A percentile compares a stretch with the other conserved stretches of the same genome.
Evolutionary conservation across 92 coral and sea anemone genomes (phyloP).

Genomic region (Virgularia gustaviana): DNA sequence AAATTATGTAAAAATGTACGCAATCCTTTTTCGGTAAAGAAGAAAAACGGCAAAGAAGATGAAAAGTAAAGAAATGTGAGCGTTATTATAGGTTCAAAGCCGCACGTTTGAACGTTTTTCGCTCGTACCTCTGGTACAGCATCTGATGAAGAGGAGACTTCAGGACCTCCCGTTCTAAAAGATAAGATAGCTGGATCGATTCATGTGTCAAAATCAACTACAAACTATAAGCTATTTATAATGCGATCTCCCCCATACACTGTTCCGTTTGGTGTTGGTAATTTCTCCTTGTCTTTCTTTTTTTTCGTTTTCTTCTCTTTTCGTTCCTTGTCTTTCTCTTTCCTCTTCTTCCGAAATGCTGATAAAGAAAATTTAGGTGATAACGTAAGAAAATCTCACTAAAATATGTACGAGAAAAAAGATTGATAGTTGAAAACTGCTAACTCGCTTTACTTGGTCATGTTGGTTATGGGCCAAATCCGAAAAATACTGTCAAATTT

Average conservation of each 20-base stretch:
- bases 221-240: neutral
- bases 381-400: neutral
- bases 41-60: too few species aligned
- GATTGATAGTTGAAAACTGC: neutral
- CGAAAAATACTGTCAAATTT: neutral
- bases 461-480: neutral
- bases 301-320: conserved; percentile 56
- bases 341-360: conserved; percentile 64
- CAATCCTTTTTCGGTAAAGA: too few species aligned
- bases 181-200: too few species aligned
- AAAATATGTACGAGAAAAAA: neutral
- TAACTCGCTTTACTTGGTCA: neutral
- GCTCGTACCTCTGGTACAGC: too few species aligned
- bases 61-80: too few species aligned
- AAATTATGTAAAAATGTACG: too few species aligned
- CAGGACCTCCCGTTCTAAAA: too few species aligned
- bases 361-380: conserved; percentile 1
- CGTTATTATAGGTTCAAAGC: too few species aligned
- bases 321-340: conserved; percentile 67
- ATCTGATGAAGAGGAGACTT: too few species aligned
- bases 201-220: neutral
- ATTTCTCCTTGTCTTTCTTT: conserved; percentile 58
- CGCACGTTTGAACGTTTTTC: too few species aligned
- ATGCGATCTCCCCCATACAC: conserved; percentile 54
- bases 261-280: conserved; percentile 72